phyloP scores from a whole-genome alignment of 2,113 vertebrate species.

The Chlamydotis undulata region DNA sequence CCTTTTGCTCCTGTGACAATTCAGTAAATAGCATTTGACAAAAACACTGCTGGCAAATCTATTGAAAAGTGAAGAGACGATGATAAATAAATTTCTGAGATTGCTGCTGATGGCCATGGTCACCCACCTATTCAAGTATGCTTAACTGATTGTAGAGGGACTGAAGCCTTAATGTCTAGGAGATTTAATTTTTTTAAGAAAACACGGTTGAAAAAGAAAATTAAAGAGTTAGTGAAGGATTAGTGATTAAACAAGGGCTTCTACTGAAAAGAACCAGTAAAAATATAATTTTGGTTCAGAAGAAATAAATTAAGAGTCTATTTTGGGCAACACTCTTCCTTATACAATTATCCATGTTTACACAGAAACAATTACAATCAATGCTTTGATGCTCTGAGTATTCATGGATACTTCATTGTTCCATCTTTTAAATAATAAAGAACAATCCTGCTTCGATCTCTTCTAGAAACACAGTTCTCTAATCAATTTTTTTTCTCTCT shows the following conservation, averaged over 20 bases:
- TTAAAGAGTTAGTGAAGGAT: neutral
- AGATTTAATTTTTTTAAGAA: neutral
- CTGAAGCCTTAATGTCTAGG: neutral
- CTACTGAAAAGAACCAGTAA: neutral
- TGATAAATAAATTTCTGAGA: neutral
- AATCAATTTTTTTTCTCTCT: neutral
- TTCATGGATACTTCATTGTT: neutral
- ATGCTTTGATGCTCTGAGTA: neutral
- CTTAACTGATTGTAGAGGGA: neutral
- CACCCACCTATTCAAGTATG: neutral
- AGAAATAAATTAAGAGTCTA: neutral
- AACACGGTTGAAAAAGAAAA: neutral
- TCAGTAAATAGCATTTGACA: neutral
- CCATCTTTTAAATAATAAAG: neutral
- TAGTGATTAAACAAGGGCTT: neutral
- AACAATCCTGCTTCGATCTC: neutral
- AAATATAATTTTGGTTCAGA: neutral
- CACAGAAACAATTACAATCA: neutral
- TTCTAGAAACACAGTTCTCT: neutral
- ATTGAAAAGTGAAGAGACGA: neutral
- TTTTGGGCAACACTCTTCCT: neutral
- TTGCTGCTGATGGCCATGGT: neutral
- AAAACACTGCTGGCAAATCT: neutral
- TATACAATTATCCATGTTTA: neutral
- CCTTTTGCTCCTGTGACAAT: neutral